These are phyloP conservation scores for Champsocephalus gunnari DNA, from an alignment of 2,797 vertebrate species.

Conservation along the genomic window DNA sequence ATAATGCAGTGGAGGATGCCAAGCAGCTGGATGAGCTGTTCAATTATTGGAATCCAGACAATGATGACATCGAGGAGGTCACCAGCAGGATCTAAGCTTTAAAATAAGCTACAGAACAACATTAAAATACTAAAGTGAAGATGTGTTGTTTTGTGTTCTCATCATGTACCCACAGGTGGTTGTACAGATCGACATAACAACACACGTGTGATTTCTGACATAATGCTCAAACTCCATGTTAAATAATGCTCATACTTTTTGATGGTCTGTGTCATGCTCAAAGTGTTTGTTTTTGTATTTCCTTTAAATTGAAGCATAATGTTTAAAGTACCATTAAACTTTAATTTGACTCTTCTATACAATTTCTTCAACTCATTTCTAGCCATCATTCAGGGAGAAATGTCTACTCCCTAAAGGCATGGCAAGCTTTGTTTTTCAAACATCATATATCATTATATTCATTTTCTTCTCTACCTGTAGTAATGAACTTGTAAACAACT, in stretches of 20 bases:
- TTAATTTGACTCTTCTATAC: background rate
- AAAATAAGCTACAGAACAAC: background rate
- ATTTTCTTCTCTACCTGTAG: background rate
- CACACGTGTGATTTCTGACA: background rate
- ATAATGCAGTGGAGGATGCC: conserved; percentile 76
- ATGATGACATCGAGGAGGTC: rapidly evolving
- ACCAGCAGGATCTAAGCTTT: background rate
- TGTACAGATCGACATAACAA: background rate
- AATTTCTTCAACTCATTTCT: background rate
- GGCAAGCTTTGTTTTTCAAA: background rate
- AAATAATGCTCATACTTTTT: background rate
- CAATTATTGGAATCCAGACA: conserved; percentile 39
- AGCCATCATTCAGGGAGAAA: background rate
- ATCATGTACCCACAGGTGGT: background rate
- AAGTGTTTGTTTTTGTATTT: background rate
- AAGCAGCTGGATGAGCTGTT: conserved; percentile 76
- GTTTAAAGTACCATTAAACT: conserved; percentile 19
- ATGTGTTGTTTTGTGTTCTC: background rate
- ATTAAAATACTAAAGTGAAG: background rate
- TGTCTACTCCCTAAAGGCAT: background rate
- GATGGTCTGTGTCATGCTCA: background rate
- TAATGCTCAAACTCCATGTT: background rate
- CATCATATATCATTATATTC: background rate
- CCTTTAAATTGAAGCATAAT: background rate
- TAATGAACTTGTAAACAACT: too few relatives aligned